Evolutionary conservation across 2,888 invertebrate species (phyloP), one percentile per base, ranked within the genome.

Genomic region (Eristalis arbustorum): DNA sequence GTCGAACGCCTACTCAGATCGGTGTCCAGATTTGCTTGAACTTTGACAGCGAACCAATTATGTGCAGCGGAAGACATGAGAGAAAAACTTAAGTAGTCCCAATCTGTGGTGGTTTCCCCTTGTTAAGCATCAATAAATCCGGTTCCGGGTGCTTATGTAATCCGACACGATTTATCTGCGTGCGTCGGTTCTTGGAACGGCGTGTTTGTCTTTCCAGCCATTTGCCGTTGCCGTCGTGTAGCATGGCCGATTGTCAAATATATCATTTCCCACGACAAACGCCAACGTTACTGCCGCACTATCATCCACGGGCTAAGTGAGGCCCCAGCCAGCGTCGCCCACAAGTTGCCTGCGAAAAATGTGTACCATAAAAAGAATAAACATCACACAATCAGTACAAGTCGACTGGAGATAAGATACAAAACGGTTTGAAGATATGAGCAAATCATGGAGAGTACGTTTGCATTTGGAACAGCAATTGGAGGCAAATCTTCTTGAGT

Each of bases 21-120:
- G 59, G 64, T 84, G 74, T 74, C 74, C 69, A 78, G 69, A 59
- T 74, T 83, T 64, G 23, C 42, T 42, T 67, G 61, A 82, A 76
- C 76, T 82, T 64, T 76, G 82, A 67, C 76, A 76, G 42, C 28
- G 37, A 10, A 57, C 10, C 31, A 34, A 42, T 74, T 23, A 23
- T n/a, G 56, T 23, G 18, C 49, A 63, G 49, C 31, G 62, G 62
- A 62, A 18, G 18, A 49, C 18, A 49, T 49, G 49, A 49, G 18
- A 49, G 18, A n/a, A 6, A 18, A 8, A n/a, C 49, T 49, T 49
- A 49, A 18, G 49, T 49, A 49, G 49, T 49, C 49, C 0, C 49
- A 49, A 49, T 49, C 18, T n/a, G 8, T 18, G 49, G 8, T 18
- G 18, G 49, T 49, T 49, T 18, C 49, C n/a, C n/a, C 49, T 49